A percentile compares a stretch with the other conserved stretches of the same genome.
phyloP scores from a whole-genome alignment of 2,113 vertebrate species.

The Eidolon helvum region DNA sequence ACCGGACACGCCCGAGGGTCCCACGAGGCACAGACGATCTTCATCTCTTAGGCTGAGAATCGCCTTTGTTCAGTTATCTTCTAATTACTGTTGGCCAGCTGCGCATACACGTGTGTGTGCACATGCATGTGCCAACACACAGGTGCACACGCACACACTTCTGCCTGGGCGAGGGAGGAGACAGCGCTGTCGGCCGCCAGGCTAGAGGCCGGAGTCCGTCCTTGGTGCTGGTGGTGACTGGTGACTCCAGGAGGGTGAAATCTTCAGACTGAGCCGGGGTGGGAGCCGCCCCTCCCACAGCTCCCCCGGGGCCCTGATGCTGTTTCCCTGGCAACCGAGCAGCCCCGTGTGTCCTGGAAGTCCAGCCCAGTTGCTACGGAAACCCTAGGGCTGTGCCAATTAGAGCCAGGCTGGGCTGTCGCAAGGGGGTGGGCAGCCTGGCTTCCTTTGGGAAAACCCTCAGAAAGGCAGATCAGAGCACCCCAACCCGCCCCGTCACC shows the following conservation, averaged over 20 bases:
- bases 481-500: neutral
- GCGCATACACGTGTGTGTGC: neutral
- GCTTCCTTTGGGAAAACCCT: neutral
- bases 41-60: slow-evolving; percentile 26
- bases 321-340: slow-evolving; percentile 72
- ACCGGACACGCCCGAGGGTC: neutral
- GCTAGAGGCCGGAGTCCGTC: neutral
- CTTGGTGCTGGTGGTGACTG: neutral
- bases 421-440: neutral
- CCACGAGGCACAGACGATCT: neutral
- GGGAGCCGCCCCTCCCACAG: slow-evolving; percentile 27
- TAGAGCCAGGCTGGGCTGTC: slow-evolving; percentile 47
- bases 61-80: neutral
- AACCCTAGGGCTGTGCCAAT: slow-evolving; percentile 65
- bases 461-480: neutral
- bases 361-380: slow-evolving; percentile 60
- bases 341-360: slow-evolving; percentile 34
- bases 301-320: slow-evolving; percentile 4
- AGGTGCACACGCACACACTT: neutral
- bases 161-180: neutral
- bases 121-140: neutral
- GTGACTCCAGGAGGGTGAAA: slow-evolving; percentile 11
- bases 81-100: neutral
- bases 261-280: neutral
- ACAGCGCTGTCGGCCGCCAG: neutral